Evolutionary conservation across 2,113 vertebrate species (phyloP).

Genomic region (Chinchilla lanigera): DNA sequence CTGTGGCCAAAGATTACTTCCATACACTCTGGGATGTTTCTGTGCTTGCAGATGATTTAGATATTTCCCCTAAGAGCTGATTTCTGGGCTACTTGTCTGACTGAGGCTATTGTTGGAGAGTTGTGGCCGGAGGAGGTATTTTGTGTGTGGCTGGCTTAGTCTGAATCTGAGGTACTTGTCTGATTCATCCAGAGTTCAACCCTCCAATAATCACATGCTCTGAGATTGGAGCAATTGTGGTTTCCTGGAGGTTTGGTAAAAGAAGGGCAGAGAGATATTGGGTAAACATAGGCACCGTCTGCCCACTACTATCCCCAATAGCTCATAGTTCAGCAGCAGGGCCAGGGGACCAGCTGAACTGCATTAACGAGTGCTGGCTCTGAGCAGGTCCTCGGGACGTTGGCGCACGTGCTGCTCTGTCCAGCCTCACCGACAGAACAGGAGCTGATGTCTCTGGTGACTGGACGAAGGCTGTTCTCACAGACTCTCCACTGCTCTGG

Average conservation of each 20-base stretch:
- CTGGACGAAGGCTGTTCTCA: neutral
- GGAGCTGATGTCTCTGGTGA: neutral
- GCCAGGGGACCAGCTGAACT: neutral
- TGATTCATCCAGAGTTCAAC: neutral
- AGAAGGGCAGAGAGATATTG: neutral
- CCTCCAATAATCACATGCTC: neutral
- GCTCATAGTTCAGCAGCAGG: neutral
- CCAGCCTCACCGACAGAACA: neutral
- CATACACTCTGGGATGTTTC: neutral
- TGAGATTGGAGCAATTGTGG: neutral
- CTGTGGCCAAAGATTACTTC: neutral
- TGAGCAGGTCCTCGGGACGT: neutral
- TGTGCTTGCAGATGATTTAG: neutral
- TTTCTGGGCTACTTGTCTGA: neutral
- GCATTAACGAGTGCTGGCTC: neutral
- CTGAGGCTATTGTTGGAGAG: neutral
- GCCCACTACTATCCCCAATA: neutral
- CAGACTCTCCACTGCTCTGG: neutral
- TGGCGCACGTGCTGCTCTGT: neutral
- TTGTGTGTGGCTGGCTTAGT: neutral
- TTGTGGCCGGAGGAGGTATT: neutral
- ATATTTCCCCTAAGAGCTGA: neutral
- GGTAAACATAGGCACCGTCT: neutral
- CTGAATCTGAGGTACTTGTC: neutral
- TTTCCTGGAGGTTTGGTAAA: neutral